These are phyloP conservation scores for Apodemus speciosus DNA, from an alignment of 2,113 vertebrate genomes.

Conservation along the genomic window DNA sequence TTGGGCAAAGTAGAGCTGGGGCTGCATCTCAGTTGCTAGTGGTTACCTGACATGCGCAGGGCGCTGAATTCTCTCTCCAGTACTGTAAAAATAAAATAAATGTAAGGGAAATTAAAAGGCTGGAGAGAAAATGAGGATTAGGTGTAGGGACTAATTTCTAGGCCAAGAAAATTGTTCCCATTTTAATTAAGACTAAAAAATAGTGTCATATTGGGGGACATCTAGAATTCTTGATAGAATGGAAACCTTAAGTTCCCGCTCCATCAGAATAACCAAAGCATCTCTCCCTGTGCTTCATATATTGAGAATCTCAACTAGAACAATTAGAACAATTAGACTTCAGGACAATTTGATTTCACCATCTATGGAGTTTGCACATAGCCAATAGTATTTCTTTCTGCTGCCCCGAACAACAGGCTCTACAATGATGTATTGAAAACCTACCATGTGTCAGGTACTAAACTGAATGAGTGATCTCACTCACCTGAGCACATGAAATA, in stretches of 20 bases:
- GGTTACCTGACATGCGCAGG: neutral
- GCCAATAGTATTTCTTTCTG: conserved; percentile 46
- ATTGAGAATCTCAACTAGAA: neutral
- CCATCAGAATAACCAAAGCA: neutral
- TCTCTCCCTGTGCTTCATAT: neutral
- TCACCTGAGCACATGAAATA: neutral
- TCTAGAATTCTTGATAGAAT: conserved; percentile 34
- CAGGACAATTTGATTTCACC: neutral
- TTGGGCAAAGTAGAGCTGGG: neutral
- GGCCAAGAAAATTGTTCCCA: neutral
- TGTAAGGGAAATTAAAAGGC: neutral
- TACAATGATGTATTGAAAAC: neutral
- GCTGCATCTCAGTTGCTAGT: neutral
- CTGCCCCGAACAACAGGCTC: neutral
- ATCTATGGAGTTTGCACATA: neutral
- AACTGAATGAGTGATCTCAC: neutral
- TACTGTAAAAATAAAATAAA: neutral
- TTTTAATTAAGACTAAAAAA: conserved; percentile 23
- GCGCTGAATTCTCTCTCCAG: neutral
- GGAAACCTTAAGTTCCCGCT: conserved; percentile 22
- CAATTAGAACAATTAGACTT: neutral
- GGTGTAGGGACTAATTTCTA: neutral
- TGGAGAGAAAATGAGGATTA: conserved; percentile 2
- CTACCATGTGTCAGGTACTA: neutral
- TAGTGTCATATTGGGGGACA: neutral